These are phyloP conservation scores for Tipula confusa DNA, from an alignment of 2,888 invertebrate genomes.

Conservation along the genomic window DNA sequence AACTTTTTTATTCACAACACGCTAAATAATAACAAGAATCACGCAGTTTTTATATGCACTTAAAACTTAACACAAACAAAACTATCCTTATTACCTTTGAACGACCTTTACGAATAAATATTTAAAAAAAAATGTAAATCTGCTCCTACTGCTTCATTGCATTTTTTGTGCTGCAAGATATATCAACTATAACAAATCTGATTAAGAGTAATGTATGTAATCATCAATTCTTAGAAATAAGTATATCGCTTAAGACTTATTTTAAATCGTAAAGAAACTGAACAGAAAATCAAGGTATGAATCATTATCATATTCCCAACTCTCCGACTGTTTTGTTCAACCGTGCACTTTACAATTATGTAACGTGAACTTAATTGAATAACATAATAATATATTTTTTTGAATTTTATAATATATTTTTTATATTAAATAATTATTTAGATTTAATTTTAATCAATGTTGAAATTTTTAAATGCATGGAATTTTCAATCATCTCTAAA, in stretches of 20 bases:
- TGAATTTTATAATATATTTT: neutral
- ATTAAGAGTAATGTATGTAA: conserved; percentile 12
- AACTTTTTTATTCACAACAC: conserved; percentile 12
- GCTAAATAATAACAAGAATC: conserved; percentile 25
- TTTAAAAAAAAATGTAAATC: neutral
- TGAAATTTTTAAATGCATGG: neutral
- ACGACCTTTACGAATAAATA: neutral
- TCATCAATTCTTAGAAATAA: conserved; percentile 6
- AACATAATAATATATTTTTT: neutral
- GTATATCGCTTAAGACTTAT: neutral
- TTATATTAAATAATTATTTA: neutral
- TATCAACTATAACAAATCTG: conserved; percentile 9
- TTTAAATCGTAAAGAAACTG: neutral
- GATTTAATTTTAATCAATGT: neutral
- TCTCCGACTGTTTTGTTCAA: neutral
- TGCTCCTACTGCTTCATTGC: conserved; percentile 4
- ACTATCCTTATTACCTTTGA: conserved; percentile 26
- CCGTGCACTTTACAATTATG: neutral
- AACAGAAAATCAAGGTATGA: conserved; percentile 13
- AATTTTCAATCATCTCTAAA: neutral
- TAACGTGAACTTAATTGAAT: neutral
- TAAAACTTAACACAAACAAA: neutral
- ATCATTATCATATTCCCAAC: neutral
- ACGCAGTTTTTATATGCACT: conserved; percentile 13
- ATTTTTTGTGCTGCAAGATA: conserved; percentile 21